A percentile compares a stretch with the other conserved stretches of the same genome.
phyloP scores from a whole-genome alignment of 2,113 vertebrate species.

The Trachemys scripta region DNA sequence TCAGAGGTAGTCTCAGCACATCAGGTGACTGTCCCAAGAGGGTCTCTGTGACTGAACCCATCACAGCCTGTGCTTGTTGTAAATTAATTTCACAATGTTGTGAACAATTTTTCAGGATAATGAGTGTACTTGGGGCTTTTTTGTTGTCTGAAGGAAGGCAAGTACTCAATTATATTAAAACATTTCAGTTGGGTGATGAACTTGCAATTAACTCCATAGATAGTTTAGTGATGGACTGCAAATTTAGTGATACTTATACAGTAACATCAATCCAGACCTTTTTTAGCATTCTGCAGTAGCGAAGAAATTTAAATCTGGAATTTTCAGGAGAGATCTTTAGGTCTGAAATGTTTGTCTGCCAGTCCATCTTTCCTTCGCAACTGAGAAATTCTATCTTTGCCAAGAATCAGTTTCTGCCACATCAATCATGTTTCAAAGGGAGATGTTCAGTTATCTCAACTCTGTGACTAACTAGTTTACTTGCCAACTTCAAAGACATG shows the following conservation, averaged over 20 bases:
- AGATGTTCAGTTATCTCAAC: not conserved
- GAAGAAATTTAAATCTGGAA: not conserved
- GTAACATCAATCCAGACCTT: not conserved
- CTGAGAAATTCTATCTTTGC: not conserved
- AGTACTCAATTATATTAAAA: not conserved
- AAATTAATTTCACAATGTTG: not conserved
- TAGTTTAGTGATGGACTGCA: not conserved
- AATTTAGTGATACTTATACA: not conserved
- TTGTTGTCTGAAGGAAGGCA: not conserved
- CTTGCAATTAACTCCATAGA: not conserved
- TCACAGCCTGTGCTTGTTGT: not conserved
- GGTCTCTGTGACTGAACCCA: too few species aligned
- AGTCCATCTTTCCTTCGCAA: not conserved
- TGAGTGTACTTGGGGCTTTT: not conserved
- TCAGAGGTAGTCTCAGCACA: too few species aligned
- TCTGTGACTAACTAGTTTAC: not conserved
- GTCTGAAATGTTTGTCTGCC: not conserved
- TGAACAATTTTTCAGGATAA: accelerated
- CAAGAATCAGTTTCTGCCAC: not conserved
- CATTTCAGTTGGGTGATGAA: not conserved
- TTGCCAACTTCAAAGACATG: not conserved
- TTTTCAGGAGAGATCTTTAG: not conserved
- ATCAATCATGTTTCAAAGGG: not conserved
- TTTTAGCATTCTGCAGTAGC: not conserved
- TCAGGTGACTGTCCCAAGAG: too few species aligned